Base-by-base conservation (phyloP, 2,113 vertebrate genomes). In the Prolemur simus region DNA sequence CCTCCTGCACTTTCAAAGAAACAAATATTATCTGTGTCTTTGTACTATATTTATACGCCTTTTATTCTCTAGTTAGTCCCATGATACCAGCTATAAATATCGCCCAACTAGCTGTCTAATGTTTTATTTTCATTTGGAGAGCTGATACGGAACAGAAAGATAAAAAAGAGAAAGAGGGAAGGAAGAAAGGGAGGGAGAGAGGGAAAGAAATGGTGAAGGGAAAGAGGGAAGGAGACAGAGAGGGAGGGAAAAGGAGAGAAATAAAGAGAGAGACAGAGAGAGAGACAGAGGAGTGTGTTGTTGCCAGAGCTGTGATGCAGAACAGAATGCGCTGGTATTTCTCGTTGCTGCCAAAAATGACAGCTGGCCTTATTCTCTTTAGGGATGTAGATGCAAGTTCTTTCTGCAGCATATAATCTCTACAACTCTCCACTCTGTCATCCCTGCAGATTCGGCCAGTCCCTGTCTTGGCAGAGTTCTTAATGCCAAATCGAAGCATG, bases 401-500 rank as follows among this genome's bases (percentile, higher is more conserved):
- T 29, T 91, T 90, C 45, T 64, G 32, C 7, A 10, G 3, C 34
- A 2, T 47, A 11, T 86, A 37, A 77, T 91, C 39, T 76, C 47
- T 86, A 39, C n/a, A 73, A 8, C 5, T 34, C 32, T 82, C 37
- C 14, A 11, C 18, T 81, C 69, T 76, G n/a, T 32, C n/a, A 42
- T 64, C 68, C 47, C 86, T 2, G 21, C 29, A 29, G 85, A 47
- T 39, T 71, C 23, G 7, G 23, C 81, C 77, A 34, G 80, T 23
- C 1, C 47, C n/a, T 27, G 6, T 18, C 17, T 78, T 94, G 94
- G 88, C 85, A 93, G 94, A 64, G 42, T 52, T 52, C 32, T 85
- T 89, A 92, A 85, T 88, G 76, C 34, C 86, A 95, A 34, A 68
- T 77, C 3, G 29, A 76, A 86, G 37, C 68, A 78, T 73, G 76